Evolutionary conservation across 2,797 vertebrate genomes (phyloP).

Genomic region (Platalea minor): DNA sequence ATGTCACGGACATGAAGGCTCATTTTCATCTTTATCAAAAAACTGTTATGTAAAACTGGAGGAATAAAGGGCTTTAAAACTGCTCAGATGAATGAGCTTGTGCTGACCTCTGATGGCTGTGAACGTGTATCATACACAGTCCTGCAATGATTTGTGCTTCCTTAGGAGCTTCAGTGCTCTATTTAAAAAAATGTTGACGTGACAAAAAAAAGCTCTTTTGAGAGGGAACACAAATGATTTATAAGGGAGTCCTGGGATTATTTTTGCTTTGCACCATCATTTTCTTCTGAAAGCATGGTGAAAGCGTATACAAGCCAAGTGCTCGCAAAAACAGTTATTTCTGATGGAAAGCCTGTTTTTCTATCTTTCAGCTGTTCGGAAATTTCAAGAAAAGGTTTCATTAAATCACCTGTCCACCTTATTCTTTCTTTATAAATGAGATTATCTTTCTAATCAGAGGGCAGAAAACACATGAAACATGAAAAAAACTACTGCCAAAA

Average conservation of each 20-base stretch:
- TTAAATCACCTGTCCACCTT: neutral
- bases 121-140: neutral
- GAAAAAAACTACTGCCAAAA: neutral
- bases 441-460: neutral
- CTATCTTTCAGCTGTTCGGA: neutral
- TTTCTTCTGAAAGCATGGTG: neutral
- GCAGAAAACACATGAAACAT: neutral
- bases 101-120: slow-evolving; percentile 45
- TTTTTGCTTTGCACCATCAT: neutral
- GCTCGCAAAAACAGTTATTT: neutral
- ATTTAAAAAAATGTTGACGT: neutral
- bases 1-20: neutral
- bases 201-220: neutral
- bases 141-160: neutral
- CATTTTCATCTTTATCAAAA: neutral
- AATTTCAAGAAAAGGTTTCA: neutral
- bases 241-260: neutral
- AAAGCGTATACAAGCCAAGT: neutral
- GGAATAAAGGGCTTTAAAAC: neutral
- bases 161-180: neutral
- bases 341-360: neutral
- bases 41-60: neutral
- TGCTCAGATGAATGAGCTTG: neutral
- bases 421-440: neutral
- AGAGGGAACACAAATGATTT: neutral